Percentiles rank a stretch among this genome's conserved stretches.
Conservation (phyloP, 2,797 vertebrate species). For the Philypnodon macrostomus region DNA sequence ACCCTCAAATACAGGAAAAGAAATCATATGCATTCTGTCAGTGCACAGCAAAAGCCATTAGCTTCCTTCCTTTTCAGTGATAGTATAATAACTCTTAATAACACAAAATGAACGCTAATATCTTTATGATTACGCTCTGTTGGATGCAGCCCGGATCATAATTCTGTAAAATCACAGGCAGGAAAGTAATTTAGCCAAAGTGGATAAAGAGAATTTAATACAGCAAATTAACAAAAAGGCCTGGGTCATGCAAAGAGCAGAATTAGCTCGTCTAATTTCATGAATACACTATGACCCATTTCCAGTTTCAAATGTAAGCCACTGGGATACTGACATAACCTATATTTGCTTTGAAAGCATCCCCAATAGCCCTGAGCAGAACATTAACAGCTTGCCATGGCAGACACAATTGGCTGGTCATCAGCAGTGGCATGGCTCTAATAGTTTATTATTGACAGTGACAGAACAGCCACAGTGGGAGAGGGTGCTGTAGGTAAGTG, state of each 20-base stretch:
- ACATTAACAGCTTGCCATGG: slow-evolving; percentile 54
- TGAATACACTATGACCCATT: slow-evolving; percentile 55
- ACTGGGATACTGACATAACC: slow-evolving; percentile 56
- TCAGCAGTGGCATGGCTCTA: slow-evolving; percentile 49
- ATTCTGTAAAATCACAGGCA: slow-evolving; percentile 13
- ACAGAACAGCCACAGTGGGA: slow-evolving; percentile 25
- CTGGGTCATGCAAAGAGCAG: slow-evolving; percentile 22
- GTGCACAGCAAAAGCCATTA: slow-evolving; percentile 29
- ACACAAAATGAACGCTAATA: slow-evolving; percentile 34
- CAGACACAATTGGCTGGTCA: slow-evolving; percentile 53
- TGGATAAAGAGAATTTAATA: slow-evolving; percentile 37
- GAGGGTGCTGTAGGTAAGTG: slow-evolving; percentile 32
- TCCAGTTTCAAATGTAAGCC: slow-evolving; percentile 49
- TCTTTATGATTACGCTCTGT: slow-evolving; percentile 47
- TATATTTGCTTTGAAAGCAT: slow-evolving; percentile 65
- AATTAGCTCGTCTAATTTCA: slow-evolving; percentile 53
- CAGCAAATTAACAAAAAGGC: slow-evolving; percentile 25
- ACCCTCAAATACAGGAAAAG: not conserved
- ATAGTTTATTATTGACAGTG: slow-evolving; percentile 63
- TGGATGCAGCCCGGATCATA: slow-evolving; percentile 29
- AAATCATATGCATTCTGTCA: slow-evolving; percentile 23
- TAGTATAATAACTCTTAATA: slow-evolving; percentile 31
- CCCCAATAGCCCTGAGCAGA: slow-evolving; percentile 50
- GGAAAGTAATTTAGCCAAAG: slow-evolving; percentile 41
- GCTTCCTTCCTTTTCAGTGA: slow-evolving; percentile 4